These are phyloP conservation scores for Peromyscus leucopus DNA, from an alignment of 2,113 vertebrate species.

Conservation along the genomic window DNA sequence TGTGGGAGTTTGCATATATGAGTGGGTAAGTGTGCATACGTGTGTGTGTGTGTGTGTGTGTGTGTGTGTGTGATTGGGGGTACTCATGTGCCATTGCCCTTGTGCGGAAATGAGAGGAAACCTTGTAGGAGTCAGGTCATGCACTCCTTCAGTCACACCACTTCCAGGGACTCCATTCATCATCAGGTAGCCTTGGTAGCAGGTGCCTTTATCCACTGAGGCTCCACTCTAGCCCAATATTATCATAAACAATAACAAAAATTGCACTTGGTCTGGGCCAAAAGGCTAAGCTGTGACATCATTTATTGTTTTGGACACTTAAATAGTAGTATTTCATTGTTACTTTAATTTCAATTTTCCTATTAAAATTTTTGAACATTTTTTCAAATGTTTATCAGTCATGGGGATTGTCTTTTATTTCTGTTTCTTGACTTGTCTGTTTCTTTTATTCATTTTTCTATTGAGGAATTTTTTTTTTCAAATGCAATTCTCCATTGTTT, in stretches of 20 bases:
- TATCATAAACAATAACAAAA: neutral
- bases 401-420: neutral
- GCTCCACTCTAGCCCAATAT: too few relatives aligned
- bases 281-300: neutral
- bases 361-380: neutral
- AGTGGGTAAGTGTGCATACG: fast-evolving
- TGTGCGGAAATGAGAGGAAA: neutral
- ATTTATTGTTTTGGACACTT: neutral
- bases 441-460: neutral
- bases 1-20: neutral
- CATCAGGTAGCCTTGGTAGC: neutral
- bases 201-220: neutral
- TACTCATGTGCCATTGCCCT: neutral
- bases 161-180: neutral
- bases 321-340: constrained; percentile 12
- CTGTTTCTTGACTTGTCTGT: neutral
- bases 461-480: too few relatives aligned
- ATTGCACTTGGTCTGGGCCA: neutral
- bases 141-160: neutral
- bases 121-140: neutral
- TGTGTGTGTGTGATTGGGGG: neutral
- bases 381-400: neutral
- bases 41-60: neutral
- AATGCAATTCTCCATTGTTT: neutral
- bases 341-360: constrained; percentile 11